These are phyloP conservation scores for Periophthalmodon schlosseri DNA, from an alignment of 2,113 vertebrate genomes.

Conservation along the genomic window DNA sequence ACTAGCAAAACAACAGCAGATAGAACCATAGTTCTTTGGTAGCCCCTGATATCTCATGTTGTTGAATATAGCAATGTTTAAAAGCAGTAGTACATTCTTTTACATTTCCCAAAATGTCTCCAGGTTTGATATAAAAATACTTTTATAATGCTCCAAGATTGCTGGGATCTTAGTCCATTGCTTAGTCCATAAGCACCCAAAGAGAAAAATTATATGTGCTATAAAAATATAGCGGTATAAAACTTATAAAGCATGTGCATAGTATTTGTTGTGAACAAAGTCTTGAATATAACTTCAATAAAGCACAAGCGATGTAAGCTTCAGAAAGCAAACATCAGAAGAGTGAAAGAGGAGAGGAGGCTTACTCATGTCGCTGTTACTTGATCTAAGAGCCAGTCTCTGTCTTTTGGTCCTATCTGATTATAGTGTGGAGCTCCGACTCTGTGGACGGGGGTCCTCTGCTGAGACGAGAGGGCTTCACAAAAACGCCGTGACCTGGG, in stretches of 20 bases:
- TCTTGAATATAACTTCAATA: slow-evolving; percentile 56
- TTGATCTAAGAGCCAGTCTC: slow-evolving; percentile 17
- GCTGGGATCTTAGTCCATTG: slow-evolving; percentile 9
- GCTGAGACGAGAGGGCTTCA: slow-evolving; percentile 80
- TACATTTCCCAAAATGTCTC: slow-evolving; percentile 77
- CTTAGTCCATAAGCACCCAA: slow-evolving; percentile 42
- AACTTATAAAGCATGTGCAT: slow-evolving; percentile 70
- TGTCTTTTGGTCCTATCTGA: slow-evolving; percentile 68
- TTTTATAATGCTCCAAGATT: slow-evolving; percentile 54
- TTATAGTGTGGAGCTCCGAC: slow-evolving; percentile 66
- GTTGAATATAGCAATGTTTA: slow-evolving; percentile 73
- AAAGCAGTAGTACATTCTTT: slow-evolving; percentile 84
- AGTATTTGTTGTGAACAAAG: slow-evolving; percentile 58
- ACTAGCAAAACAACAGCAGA: slow-evolving; percentile 79
- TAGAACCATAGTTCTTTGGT: slow-evolving; percentile 92
- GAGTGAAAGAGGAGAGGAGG: slow-evolving; percentile 8
- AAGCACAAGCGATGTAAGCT: slow-evolving; percentile 47
- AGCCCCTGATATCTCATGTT: slow-evolving; percentile 85
- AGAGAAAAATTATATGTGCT: slow-evolving; percentile 50
- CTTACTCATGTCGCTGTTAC: not conserved
- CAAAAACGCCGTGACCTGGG: slow-evolving; percentile 82
- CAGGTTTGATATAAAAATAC: slow-evolving; percentile 66
- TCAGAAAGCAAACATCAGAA: slow-evolving; percentile 40
- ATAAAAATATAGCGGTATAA: slow-evolving; percentile 65
- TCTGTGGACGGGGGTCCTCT: slow-evolving; percentile 73